phyloP scores from a whole-genome alignment of 2,797 vertebrate species.

The Pygocentrus nattereri region DNA sequence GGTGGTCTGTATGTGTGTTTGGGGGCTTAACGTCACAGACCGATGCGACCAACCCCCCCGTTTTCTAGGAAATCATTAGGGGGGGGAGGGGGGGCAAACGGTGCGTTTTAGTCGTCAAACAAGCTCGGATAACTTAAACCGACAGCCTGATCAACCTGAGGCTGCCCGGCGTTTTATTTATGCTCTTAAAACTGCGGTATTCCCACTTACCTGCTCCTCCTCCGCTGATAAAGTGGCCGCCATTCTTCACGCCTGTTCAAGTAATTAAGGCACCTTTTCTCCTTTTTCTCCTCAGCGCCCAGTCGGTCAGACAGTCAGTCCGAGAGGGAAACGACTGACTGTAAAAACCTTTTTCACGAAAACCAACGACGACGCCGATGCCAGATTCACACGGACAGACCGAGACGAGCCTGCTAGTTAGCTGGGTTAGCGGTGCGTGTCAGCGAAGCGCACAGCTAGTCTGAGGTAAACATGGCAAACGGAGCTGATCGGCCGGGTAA shows the following conservation, averaged over 20 bases:
- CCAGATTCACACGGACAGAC: neutral
- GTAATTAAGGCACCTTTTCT: conserved; percentile 58
- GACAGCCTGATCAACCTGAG: neutral
- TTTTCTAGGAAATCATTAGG: neutral
- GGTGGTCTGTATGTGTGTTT: neutral
- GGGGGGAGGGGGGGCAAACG: neutral
- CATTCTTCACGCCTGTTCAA: conserved; percentile 73
- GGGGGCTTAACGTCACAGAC: neutral
- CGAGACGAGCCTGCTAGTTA: neutral
- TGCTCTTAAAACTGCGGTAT: no score
- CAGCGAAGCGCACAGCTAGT: neutral
- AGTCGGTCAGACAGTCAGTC: neutral
- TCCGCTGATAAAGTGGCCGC: conserved; percentile 90
- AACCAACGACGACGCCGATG: neutral
- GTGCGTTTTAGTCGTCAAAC: neutral
- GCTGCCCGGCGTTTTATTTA: neutral
- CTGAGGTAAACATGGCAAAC: neutral
- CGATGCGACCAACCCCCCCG: neutral
- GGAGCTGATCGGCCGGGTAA: neutral
- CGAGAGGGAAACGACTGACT: neutral
- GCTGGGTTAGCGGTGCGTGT: neutral
- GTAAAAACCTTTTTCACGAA: neutral
- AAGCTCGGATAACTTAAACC: neutral
- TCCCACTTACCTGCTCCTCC: conserved; percentile 89
- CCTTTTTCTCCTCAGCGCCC: conserved; percentile 54